Percentiles rank a stretch among this genome's conserved stretches.
phyloP scores from a whole-genome alignment of 30 jellyfish, hydroid and myxozoan genomes.

The Kudoa iwatai region DNA sequence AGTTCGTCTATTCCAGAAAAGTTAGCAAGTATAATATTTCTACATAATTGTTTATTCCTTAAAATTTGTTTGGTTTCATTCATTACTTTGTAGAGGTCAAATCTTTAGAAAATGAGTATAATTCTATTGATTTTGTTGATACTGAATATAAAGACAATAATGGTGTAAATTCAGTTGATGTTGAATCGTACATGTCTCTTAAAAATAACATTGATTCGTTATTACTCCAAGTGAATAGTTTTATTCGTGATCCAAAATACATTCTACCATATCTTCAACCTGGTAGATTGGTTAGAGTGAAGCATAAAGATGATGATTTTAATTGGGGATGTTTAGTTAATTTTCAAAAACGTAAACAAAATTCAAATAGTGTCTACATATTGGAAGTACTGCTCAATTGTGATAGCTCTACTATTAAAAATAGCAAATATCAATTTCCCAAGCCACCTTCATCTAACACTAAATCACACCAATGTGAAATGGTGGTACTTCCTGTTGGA shows the following conservation, averaged over 20 bases:
- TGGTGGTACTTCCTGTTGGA: neutral
- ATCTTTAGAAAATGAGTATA: no score
- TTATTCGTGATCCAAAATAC: slow-evolving; percentile 47
- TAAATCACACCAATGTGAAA: slow-evolving; percentile 20
- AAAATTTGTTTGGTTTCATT: no score
- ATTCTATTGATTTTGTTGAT: no score
- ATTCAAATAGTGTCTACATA: neutral
- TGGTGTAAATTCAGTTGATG: no score
- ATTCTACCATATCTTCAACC: slow-evolving; percentile 67
- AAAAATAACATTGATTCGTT: neutral
- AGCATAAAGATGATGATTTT: slow-evolving; percentile 13
- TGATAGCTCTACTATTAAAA: no score
- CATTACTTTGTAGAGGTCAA: no score
- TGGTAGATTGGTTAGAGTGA: slow-evolving; percentile 55
- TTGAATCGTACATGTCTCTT: no score
- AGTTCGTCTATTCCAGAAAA: slow-evolving; percentile 39
- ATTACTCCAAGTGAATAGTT: slow-evolving; percentile 9
- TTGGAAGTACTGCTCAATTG: neutral
- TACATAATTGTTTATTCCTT: no score
- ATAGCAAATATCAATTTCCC: no score
- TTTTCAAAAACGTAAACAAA: slow-evolving; percentile 8
- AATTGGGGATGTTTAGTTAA: slow-evolving; percentile 83
- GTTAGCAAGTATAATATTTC: slow-evolving; percentile 7
- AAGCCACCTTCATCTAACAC: no score
- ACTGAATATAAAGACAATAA: no score